phyloP scores from a whole-genome alignment of 1,140 invertebrate genomes.

The Panulirus ornatus region DNA sequence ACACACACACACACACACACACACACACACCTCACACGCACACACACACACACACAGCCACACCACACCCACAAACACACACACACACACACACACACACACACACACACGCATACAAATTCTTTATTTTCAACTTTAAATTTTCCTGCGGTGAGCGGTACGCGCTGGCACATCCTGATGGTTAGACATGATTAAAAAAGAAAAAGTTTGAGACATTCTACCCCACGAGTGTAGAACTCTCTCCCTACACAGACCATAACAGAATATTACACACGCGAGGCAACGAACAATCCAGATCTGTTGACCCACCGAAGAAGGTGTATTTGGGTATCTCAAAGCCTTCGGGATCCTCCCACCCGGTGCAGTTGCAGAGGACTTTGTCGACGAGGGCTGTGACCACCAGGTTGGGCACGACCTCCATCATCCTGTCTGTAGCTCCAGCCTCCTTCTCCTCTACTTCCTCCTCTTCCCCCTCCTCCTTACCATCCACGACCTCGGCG shows the following conservation, averaged over 20 bases:
- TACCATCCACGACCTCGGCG: constrained; percentile 3
- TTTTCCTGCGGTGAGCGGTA: too few relatives aligned
- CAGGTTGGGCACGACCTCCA: constrained; percentile 4
- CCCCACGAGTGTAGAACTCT: too few relatives aligned
- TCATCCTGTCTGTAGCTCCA: background rate
- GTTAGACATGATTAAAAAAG: too few relatives aligned
- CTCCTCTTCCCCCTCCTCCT: background rate
- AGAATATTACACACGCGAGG: too few relatives aligned
- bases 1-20: constrained; percentile 11
- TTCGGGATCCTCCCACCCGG: constrained; percentile 67
- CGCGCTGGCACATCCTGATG: too few relatives aligned
- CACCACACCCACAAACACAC: background rate
- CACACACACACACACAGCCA: background rate
- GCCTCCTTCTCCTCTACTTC: background rate
- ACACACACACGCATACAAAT: too few relatives aligned
- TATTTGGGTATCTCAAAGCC: constrained; percentile 58
- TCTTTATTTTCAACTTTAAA: too few relatives aligned
- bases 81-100: background rate
- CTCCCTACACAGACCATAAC: too few relatives aligned
- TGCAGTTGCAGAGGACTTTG: constrained; percentile 49
- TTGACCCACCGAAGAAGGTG: constrained; percentile 68
- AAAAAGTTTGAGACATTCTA: too few relatives aligned
- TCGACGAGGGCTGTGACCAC: constrained; percentile 60
- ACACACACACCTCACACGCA: constrained; percentile 32
- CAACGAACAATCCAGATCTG: too few relatives aligned